Percentiles rank a stretch among this genome's conserved stretches.
These are phyloP conservation scores for Micropoecilia bifurca DNA, from an alignment of 2,797 vertebrate species.

Conservation along the genomic window DNA sequence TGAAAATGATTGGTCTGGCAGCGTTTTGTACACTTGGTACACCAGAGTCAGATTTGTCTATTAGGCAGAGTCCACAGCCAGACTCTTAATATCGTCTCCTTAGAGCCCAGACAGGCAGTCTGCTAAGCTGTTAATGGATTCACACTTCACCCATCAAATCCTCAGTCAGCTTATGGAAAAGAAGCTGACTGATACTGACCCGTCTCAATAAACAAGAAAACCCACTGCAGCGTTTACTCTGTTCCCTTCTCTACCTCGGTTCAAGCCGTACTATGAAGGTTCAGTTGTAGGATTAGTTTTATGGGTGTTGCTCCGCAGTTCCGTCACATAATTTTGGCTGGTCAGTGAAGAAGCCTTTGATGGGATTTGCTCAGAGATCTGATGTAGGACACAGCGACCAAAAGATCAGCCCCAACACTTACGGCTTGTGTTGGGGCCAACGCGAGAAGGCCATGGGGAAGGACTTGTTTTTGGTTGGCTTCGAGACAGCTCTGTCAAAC, in stretches of 20 bases:
- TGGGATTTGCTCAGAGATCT: background rate
- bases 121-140: conserved; percentile 48
- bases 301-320: background rate
- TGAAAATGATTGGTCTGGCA: conserved; percentile 17
- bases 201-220: conserved; percentile 1
- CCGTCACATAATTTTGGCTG: background rate
- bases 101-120: conserved; percentile 29
- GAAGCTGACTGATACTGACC: background rate
- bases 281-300: background rate
- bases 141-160: conserved; percentile 45
- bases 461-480: background rate
- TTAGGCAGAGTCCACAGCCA: conserved; percentile 34
- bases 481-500: background rate
- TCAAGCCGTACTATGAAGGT: background rate
- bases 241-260: background rate
- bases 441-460: background rate
- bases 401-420: background rate
- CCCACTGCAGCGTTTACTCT: background rate
- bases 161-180: conserved; percentile 36
- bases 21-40: conserved; percentile 9
- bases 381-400: background rate
- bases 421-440: background rate
- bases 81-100: conserved; percentile 36
- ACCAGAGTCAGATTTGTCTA: conserved; percentile 14
- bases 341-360: background rate